phyloP scores from a whole-genome alignment of 2,113 vertebrate genomes.

The Hystrix cristata region DNA sequence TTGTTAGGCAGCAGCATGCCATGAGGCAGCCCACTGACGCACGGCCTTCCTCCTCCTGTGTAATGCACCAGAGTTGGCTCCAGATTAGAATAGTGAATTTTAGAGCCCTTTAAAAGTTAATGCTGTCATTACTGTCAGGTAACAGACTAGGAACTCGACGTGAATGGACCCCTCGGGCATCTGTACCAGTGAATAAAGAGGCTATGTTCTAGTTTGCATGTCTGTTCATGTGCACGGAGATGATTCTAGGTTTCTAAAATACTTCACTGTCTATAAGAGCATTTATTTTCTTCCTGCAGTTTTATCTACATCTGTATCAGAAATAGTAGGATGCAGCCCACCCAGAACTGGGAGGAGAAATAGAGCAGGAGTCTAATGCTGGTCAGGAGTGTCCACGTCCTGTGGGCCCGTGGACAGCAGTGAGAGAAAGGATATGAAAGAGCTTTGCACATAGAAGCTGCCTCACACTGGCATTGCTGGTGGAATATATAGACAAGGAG shows the following conservation, averaged over 20 bases:
- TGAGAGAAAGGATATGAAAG: background rate
- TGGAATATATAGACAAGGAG: background rate
- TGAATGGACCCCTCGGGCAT: background rate
- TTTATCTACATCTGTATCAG: background rate
- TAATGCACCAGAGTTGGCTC: background rate
- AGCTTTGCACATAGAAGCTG: background rate
- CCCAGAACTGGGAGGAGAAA: background rate
- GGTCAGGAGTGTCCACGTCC: background rate
- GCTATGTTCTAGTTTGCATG: background rate
- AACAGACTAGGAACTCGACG: background rate
- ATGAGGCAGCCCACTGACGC: fast-evolving
- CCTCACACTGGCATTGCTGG: fast-evolving
- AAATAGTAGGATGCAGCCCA: background rate
- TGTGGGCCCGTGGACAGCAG: background rate
- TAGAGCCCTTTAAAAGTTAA: slow-evolving; percentile 22
- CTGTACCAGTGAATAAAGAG: background rate
- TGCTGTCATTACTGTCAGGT: background rate
- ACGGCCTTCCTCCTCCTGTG: background rate
- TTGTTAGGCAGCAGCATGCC: background rate
- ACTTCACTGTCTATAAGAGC: background rate
- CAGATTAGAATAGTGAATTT: background rate
- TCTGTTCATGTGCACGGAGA: background rate
- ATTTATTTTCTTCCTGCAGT: background rate
- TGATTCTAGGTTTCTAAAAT: background rate
- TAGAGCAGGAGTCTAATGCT: background rate